Evolutionary conservation across 2,113 vertebrate genomes (phyloP).

Genomic region (Felis catus): DNA sequence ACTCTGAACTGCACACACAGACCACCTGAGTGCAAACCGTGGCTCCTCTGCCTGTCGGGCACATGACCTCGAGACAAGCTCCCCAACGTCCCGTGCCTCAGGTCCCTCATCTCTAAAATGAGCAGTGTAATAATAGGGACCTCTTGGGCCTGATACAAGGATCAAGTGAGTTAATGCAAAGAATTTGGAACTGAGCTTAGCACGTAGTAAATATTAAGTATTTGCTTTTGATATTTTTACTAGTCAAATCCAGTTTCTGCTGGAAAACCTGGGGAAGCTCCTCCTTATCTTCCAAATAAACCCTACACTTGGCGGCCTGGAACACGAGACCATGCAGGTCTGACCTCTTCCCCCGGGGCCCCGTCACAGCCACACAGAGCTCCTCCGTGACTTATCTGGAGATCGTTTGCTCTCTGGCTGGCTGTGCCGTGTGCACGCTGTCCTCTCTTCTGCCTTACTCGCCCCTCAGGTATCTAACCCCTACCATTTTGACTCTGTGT

Average conservation of each 20-base stretch:
- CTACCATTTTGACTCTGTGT: fast-evolving
- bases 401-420: fast-evolving
- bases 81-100: fast-evolving
- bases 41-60: neutral
- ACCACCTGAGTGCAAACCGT: fast-evolving
- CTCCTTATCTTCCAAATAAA: neutral
- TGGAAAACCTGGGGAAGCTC: neutral
- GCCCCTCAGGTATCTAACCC: neutral
- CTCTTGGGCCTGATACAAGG: neutral
- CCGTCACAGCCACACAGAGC: fast-evolving
- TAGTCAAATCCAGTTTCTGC: neutral
- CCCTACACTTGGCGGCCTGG: neutral
- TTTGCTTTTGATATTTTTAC: neutral
- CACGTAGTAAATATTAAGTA: neutral
- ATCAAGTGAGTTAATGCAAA: neutral
- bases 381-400: neutral
- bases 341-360: fast-evolving
- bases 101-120: neutral
- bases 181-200: neutral
- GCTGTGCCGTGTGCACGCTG: fast-evolving
- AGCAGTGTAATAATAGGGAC: neutral
- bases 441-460: neutral
- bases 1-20: neutral
- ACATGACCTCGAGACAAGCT: neutral
- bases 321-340: fast-evolving